phyloP scores from a whole-genome alignment of 2,113 vertebrate genomes.

The Sylvia atricapilla region DNA sequence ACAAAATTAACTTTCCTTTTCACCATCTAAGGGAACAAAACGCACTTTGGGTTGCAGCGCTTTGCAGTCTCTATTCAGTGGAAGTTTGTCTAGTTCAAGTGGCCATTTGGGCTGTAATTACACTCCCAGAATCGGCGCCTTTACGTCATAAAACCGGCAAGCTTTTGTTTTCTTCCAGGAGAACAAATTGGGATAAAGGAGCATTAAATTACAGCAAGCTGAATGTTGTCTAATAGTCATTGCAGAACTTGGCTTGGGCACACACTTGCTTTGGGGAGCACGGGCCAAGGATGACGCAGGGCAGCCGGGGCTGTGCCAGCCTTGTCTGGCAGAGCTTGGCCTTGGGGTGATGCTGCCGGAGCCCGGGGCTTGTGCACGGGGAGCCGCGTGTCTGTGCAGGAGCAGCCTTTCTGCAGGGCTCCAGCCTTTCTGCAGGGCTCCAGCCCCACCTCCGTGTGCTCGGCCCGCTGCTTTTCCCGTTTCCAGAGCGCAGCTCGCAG shows the following conservation, averaged over 20 bases:
- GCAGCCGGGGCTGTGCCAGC: neutral
- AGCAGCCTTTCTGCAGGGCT: no score
- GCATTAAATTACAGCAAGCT: neutral
- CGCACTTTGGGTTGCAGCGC: neutral
- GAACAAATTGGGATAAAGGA: neutral
- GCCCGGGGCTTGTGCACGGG: neutral
- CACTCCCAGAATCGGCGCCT: neutral
- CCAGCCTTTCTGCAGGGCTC: neutral
- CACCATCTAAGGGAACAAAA: neutral
- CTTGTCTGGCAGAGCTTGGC: neutral
- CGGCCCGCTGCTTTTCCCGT: no score
- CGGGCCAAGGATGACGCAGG: fast-evolving
- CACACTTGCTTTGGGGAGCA: neutral
- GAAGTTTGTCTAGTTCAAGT: slow-evolving; percentile 10
- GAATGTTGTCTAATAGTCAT: neutral
- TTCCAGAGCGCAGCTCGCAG: neutral
- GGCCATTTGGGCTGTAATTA: neutral
- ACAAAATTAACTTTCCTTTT: neutral
- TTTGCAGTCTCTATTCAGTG: slow-evolving; percentile 17
- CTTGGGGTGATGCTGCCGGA: neutral
- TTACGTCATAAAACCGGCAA: neutral
- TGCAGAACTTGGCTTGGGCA: neutral
- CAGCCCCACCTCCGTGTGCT: fast-evolving
- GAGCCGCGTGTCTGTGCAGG: neutral
- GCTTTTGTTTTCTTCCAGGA: neutral